These are phyloP conservation scores for Mus musculus DNA, from an alignment of 2,113 vertebrate species.

Conservation along the genomic window DNA sequence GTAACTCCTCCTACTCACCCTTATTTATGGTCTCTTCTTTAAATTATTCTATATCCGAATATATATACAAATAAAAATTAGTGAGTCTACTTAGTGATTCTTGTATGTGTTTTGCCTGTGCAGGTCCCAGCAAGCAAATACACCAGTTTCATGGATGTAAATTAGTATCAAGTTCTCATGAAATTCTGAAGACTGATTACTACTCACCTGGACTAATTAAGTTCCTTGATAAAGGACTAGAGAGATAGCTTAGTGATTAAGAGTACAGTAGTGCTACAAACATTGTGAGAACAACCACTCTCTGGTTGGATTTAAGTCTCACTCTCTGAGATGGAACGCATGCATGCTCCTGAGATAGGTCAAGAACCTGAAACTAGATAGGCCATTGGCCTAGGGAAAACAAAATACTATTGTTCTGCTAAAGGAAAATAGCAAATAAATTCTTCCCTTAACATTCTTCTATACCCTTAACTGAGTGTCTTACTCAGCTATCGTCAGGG, in stretches of 20 bases:
- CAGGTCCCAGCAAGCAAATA: neutral
- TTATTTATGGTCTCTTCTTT: neutral
- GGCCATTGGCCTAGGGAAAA: neutral
- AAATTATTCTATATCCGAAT: neutral
- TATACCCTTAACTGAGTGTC: neutral
- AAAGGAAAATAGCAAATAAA: neutral
- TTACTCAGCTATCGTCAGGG: too few species aligned
- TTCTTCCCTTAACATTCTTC: neutral
- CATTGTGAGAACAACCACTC: neutral
- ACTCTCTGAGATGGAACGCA: neutral
- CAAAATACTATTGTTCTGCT: neutral
- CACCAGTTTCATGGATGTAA: neutral
- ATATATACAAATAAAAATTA: neutral
- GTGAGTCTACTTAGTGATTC: neutral
- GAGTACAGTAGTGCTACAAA: neutral
- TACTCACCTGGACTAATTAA: neutral
- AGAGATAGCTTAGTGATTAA: neutral
- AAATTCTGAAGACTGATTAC: slow-evolving; percentile 7
- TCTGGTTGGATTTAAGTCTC: neutral
- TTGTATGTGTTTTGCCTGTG: neutral
- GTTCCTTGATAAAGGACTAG: neutral
- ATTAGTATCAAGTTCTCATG: neutral
- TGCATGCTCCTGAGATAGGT: neutral
- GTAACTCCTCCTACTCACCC: neutral
- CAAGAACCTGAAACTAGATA: neutral